Evolutionary conservation across 2,888 invertebrate species (phyloP), one percentile per base, ranked within the genome.

Genomic region (Caenorhabditis becei): DNA sequence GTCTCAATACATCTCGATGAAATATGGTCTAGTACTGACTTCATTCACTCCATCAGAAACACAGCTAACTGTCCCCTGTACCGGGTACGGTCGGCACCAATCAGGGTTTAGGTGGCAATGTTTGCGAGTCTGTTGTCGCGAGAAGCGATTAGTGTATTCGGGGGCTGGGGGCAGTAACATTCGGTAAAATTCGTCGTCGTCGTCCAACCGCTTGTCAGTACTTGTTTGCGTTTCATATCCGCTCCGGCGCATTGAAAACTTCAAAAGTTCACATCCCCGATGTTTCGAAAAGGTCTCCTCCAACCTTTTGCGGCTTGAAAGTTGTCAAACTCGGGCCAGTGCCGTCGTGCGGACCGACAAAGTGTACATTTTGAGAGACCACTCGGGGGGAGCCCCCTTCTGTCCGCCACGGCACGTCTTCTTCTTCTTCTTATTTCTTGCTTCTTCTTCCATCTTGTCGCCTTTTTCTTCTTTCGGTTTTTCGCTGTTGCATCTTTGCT

Each of bases 71-170:
- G 4, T 32, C 5, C 32, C 32, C 5, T 32, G 32, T 32, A 10
- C 32, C 32, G 5, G 32, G 51, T 35, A 65, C 65, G 14, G 37
- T 35, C 24, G 66, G 32, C 44, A 37, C 37, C 56, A 16, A 41
- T 41, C 5, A 14, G 20, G 16, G 24, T 23, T 54, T 20, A 58
- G 58, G 58, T 51, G 65, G 58, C 49, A 65, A 58, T 74, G 63
- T 72, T 72, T 72, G 72, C 63, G 11, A 24, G 44, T 18, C 56
- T 35, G 63, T 54, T 58, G 72, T 63, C 16, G 61, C 44, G 41
- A 71, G 65, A 74, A 51, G 66, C 65, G 74, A 74, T 74, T 66
- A 74, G 74, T 66, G 59, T 72, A 65, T 65, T 63, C 56, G 58
- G 63, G 11, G 24, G 53, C 37, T 65, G 28, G 67, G 41, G 41